Conservation (phyloP, 1,140 invertebrate genomes). For the Heterodera schachtii region DNA sequence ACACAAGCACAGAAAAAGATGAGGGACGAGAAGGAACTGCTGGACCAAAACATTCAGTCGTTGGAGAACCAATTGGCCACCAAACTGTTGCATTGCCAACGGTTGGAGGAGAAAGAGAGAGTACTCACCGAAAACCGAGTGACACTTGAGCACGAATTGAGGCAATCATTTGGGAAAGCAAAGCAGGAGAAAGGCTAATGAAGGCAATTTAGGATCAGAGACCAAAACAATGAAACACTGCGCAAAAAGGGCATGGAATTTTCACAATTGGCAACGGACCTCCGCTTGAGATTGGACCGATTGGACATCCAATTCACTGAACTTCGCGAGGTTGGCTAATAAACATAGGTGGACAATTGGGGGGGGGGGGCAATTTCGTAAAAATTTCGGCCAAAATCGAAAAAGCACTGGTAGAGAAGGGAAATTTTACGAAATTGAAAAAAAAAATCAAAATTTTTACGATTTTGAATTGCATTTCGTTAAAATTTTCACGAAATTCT, state of each 20-base stretch:
- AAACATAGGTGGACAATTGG: too few relatives aligned
- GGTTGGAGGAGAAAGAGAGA: constrained; percentile 94
- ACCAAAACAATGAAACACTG: constrained; percentile 94
- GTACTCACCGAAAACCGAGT: constrained; percentile 86
- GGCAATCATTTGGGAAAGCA: constrained; percentile 21
- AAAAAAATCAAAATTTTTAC: too few relatives aligned
- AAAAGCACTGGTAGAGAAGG: too few relatives aligned
- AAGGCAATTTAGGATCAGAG: constrained; percentile 72
- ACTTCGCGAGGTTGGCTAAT: constrained; percentile 36
- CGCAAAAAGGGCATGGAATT: constrained; percentile 91
- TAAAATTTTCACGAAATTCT: too few relatives aligned
- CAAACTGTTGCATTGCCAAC: constrained; percentile 88
- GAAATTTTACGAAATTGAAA: too few relatives aligned
- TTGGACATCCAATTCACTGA: constrained; percentile 65
- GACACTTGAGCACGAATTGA: constrained; percentile 82
- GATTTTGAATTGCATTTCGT: too few relatives aligned
- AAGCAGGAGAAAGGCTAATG: background rate
- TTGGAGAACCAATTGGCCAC: constrained; percentile 80
- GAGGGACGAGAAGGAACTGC: constrained; percentile 45
- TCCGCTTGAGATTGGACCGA: constrained; percentile 91
- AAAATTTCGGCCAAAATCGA: too few relatives aligned
- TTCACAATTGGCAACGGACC: constrained; percentile 91
- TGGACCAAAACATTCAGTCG: constrained; percentile 38
- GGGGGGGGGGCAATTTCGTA: too few relatives aligned
- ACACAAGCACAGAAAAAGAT: constrained; percentile 48